Base-by-base conservation (phyloP, 2,797 vertebrate species). In the Kryptopterus vitreolus region DNA sequence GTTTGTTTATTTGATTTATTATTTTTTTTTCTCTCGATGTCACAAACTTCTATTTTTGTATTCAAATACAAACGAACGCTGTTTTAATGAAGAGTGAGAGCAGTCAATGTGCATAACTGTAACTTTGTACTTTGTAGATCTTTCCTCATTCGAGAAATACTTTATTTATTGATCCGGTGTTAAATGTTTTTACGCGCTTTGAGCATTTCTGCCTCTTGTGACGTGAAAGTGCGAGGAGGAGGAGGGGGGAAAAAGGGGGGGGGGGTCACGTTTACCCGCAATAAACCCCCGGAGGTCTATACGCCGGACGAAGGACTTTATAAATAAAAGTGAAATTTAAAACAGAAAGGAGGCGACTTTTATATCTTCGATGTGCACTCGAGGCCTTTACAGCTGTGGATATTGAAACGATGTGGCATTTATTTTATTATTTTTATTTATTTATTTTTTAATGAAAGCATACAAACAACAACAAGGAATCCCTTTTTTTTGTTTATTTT, bases 21-120 rank as follows among this genome's bases (percentile, higher is more conserved):
- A n/a, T n/a, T n/a, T 50, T 29, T 20, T 18, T 24, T 73, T 74
- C 59, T 92, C 92, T 92, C 88, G 84, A 90, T 5, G 83, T 92
- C 85, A 91, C 86, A 89, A 87, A 91, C 83, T 88, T 93, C 88
- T 96, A 95, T 95, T 95, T 96, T 96, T 95, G 91, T 95, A 95
- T 87, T 92, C 91, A 90, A 85, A 86, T 33, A 57, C 22, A 33
- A 29, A 50, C 15, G 59, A 50, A 52, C 31, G 43, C 24, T 74
- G 71, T 74, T 58, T 24, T 50, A 66, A 77, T 78, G 76, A 61
- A 72, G 75, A 53, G 77, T 84, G 78, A 79, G 72, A 85, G 78
- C 65, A 77, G 52, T 55, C 53, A 77, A 53, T 10, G 80, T 78
- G 81, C 76, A 78, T 84, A n/a, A 80, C 80, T 82, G 82, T 84